Conservation (phyloP, 2,797 vertebrate species). For the Tokudaia muenninki region DNA sequence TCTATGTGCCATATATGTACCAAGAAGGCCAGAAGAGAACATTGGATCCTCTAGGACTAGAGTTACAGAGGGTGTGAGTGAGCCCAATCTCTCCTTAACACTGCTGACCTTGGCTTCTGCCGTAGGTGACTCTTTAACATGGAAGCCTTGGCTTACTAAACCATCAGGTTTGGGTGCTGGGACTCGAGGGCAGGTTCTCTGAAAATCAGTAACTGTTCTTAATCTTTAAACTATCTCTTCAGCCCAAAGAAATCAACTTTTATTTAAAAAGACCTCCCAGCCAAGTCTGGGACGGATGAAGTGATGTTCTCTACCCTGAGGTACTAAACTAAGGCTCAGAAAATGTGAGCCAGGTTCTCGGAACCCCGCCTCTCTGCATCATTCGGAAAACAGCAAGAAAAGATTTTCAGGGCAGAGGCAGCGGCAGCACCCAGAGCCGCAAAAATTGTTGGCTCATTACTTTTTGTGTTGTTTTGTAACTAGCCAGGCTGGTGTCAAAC, state of each 20-base stretch:
- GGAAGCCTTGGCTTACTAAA: not conserved
- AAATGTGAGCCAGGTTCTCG: not conserved
- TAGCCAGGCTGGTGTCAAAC: constrained; percentile 3
- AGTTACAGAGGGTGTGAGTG: not conserved
- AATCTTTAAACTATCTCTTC: not conserved
- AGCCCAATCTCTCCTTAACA: not conserved
- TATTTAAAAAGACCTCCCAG: not conserved
- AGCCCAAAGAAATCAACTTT: not conserved
- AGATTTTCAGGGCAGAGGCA: not conserved
- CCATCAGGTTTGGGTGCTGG: not conserved
- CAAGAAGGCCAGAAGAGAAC: not conserved
- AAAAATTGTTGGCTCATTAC: not conserved
- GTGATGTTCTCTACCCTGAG: not conserved
- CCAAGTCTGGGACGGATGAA: not conserved
- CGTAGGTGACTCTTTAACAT: too few relatives aligned
- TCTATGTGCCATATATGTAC: not conserved
- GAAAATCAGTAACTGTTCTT: not conserved
- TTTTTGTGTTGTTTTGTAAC: not conserved
- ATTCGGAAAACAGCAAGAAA: not conserved
- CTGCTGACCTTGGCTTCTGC: not conserved
- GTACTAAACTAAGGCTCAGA: not conserved
- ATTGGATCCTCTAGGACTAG: not conserved
- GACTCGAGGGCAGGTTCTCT: not conserved
- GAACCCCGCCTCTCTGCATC: not conserved
- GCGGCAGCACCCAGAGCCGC: not conserved